Conservation (phyloP, 2,797 vertebrate species). For the Cossypha niveicapilla region DNA sequence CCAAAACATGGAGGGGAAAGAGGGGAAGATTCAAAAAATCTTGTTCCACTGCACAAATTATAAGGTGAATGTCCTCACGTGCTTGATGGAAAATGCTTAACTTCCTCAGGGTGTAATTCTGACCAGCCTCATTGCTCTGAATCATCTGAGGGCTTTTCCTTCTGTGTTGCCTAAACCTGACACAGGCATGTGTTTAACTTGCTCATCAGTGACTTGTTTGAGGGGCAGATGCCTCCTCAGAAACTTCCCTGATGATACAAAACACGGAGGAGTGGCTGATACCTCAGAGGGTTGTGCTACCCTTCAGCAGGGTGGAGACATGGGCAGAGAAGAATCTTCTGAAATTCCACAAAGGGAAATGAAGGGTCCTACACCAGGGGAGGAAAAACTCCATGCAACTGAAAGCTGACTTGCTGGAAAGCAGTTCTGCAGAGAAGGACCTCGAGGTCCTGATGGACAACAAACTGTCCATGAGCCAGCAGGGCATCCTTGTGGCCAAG, state of each 20-base stretch:
- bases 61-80: neutral
- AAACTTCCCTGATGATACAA: fast-evolving
- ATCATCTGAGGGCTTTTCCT: neutral
- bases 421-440: neutral
- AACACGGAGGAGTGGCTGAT: neutral
- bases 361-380: fast-evolving
- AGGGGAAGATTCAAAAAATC: neutral
- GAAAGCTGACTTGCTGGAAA: neutral
- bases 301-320: neutral
- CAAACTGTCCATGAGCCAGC: neutral
- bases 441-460: fast-evolving
- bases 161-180: neutral
- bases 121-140: neutral
- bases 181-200: neutral
- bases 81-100: neutral
- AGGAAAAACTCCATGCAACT: neutral
- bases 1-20: neutral
- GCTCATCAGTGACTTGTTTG: neutral
- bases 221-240: neutral
- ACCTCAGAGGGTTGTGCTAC: neutral
- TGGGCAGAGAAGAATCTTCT: neutral
- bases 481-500: neutral
- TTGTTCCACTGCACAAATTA: neutral
- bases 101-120: neutral
- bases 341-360: neutral